phyloP scores from a whole-genome alignment of 2,888 invertebrate species.

The Polylopha cassiicola region DNA sequence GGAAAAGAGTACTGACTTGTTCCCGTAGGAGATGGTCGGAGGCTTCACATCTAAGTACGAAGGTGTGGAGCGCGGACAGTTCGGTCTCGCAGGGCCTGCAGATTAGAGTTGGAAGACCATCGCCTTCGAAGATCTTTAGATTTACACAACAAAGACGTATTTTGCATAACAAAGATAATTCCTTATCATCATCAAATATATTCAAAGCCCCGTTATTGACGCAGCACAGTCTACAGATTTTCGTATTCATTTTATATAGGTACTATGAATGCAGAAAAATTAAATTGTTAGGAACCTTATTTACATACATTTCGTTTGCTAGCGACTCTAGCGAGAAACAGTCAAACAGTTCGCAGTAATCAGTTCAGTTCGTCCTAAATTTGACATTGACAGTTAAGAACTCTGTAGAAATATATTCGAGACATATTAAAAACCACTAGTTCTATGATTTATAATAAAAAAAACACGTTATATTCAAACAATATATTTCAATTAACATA shows the following conservation, averaged over 20 bases:
- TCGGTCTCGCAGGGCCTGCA: slow-evolving; percentile 45
- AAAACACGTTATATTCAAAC: neutral
- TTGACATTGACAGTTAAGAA: too few species aligned
- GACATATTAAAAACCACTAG: too few species aligned
- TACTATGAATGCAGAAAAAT: too few species aligned
- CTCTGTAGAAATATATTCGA: too few species aligned
- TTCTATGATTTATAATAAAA: too few species aligned
- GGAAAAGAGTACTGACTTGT: slow-evolving; percentile 17
- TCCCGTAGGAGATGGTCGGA: slow-evolving; percentile 45
- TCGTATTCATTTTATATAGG: slow-evolving; percentile 36
- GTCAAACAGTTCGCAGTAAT: too few species aligned
- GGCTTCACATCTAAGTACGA: slow-evolving; percentile 51
- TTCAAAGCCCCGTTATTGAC: slow-evolving; percentile 36
- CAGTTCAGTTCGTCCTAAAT: too few species aligned
- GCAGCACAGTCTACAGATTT: slow-evolving; percentile 51
- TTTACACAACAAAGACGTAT: slow-evolving; percentile 52
- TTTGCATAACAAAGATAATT: slow-evolving; percentile 35
- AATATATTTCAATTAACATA: slow-evolving; percentile 1
- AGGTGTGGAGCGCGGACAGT: slow-evolving; percentile 42
- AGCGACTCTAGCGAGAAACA: too few species aligned
- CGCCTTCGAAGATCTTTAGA: slow-evolving; percentile 39
- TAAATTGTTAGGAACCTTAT: too few species aligned
- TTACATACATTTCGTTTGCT: too few species aligned
- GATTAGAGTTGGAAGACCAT: slow-evolving; percentile 47
- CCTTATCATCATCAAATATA: slow-evolving; percentile 37